Conservation (phyloP, 30 jellyfish, hydroid and myxozoan species). For the Hydractinia echinata region DNA sequence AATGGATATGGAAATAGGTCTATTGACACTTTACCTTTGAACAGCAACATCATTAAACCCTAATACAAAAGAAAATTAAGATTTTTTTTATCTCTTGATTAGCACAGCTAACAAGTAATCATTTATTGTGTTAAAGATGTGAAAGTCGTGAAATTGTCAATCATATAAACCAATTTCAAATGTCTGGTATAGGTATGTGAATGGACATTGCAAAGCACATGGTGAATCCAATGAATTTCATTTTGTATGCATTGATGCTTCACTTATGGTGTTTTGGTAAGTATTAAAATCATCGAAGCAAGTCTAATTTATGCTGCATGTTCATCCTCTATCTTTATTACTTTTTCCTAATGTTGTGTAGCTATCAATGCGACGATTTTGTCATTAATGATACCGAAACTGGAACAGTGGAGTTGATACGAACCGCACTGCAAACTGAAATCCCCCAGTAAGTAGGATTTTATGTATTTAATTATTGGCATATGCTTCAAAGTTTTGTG, state of each 20-base stretch:
- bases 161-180: too few species aligned
- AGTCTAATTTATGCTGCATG: background rate
- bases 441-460: conserved; percentile 21
- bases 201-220: conserved; percentile 84
- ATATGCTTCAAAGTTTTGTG: background rate
- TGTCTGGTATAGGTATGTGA: conserved; percentile 52
- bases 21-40: too few species aligned
- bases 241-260: conserved; percentile 87
- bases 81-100: too few species aligned
- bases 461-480: background rate
- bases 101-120: too few species aligned
- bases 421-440: conserved; percentile 73
- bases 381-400: conserved; percentile 84
- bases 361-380: conserved; percentile 90
- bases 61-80: too few species aligned
- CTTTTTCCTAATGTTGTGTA: background rate
- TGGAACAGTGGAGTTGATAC: conserved; percentile 77
- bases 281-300: background rate
- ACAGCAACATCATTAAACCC: too few species aligned
- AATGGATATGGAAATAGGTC: too few species aligned
- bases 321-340: background rate
- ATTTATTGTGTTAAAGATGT: too few species aligned
- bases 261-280: conserved; percentile 90
- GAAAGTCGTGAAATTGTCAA: too few species aligned
- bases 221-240: conserved; percentile 66